Evolutionary conservation across 2,888 invertebrate species (phyloP).

Genomic region (Fragum fragum): DNA sequence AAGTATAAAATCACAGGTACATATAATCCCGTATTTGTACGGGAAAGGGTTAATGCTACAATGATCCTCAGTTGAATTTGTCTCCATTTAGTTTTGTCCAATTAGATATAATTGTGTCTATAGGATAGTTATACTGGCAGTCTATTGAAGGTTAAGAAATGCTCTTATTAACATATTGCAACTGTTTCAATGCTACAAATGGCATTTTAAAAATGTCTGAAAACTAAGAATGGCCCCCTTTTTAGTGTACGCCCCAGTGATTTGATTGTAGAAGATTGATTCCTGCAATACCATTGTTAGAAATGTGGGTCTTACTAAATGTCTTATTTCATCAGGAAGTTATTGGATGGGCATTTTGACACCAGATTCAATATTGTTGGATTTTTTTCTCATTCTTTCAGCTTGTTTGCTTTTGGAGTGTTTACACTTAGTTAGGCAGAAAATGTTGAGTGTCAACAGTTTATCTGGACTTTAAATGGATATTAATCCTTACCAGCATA

Average conservation of each 20-base stretch:
- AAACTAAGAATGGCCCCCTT: background rate
- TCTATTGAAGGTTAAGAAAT: too few species aligned
- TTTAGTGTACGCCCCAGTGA: background rate
- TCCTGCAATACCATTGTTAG: conserved; percentile 2
- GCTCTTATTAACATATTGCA: too few species aligned
- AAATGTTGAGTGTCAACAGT: background rate
- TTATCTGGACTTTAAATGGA: background rate
- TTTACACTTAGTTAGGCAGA: background rate
- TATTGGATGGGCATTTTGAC: conserved; percentile 31
- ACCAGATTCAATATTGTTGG: conserved; percentile 16
- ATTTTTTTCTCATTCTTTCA: conserved; percentile 11
- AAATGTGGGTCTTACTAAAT: conserved; percentile 12
- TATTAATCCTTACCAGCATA: background rate
- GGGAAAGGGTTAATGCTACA: too few species aligned
- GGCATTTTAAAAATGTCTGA: background rate
- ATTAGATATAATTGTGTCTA: too few species aligned
- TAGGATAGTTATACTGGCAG: too few species aligned
- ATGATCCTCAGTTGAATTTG: too few species aligned
- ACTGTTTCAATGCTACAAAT: too few species aligned
- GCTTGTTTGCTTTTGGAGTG: conserved; percentile 12
- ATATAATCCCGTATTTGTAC: too few species aligned
- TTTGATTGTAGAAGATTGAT: background rate
- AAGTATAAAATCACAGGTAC: too few species aligned
- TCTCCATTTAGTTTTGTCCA: too few species aligned
- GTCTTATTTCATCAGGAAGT: conserved; percentile 2